Base-by-base conservation (phyloP, 2,113 vertebrate species). In the Odobenus rosmarus region DNA sequence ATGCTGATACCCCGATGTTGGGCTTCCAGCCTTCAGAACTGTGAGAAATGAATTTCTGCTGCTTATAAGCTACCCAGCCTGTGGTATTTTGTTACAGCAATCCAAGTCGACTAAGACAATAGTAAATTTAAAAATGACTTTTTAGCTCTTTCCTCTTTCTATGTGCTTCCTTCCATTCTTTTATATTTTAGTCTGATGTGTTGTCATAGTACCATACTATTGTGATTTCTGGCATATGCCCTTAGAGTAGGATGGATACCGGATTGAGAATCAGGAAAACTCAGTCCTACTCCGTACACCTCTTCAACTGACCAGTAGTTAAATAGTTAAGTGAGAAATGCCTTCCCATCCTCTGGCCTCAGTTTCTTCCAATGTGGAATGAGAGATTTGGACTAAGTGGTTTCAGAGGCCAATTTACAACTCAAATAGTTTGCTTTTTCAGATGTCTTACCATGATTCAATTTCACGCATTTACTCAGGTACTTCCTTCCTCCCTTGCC, bases 371-470 rank as follows among this genome's bases (percentile, higher is more conserved):
- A 67, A 21, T 18, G 24, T 62, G 33, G 46, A 94, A 77, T 42
- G 42, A 95, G 14, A 61, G 28, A 88, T 42, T 77, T 64, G 26
- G 39, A 51, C 5, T 28, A 96, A 61, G 33, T 64, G 31, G 49
- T 82, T 87, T 93, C 31, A 85, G 59, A 93, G 64, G 23, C 39
- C 87, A 31, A 71, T 88, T 97, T 85, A 69, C 21, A 79, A 31
- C 7, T 33, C 15, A 74, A 53, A 49, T 84, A 72, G 14, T 84
- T 55, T 92, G 23, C 77, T 90, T 64, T 97, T 62, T 84, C 77
- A 88, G 53, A 85, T 97, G 53, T 80, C 31, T 93, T 67, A 53
- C 36, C 49, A 51, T 67, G 13, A 89, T 79, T 92, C 53, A 79
- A 4, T 80, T 80, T 92, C n/a, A 80, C 36, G 74, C 71, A 92